A percentile compares a stretch with the other conserved stretches of the same genome.
Evolutionary conservation across 2,888 invertebrate genomes (phyloP).

Genomic region (Thera britannica): DNA sequence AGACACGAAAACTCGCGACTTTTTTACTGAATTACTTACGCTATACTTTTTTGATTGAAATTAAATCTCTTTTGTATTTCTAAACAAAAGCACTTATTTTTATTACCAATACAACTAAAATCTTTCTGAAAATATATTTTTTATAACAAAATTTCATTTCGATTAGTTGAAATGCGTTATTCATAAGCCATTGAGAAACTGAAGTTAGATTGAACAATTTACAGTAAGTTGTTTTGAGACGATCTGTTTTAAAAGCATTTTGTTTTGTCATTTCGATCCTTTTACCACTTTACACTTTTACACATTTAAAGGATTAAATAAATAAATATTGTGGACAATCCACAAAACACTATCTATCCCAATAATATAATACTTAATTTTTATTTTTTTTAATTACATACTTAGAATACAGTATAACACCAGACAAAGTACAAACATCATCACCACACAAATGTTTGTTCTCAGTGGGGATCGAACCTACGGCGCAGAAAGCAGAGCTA

Average conservation of each 20-base stretch:
- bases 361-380: no score
- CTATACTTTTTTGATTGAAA: no score
- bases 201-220: conserved; percentile 31
- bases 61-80: not conserved
- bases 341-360: no score
- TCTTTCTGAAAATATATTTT: conserved; percentile 32
- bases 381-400: no score
- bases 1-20: no score
- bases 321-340: no score
- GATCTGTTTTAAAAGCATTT: conserved; percentile 26
- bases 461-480: no score
- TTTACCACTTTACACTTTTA: no score
- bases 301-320: not conserved
- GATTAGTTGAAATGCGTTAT: conserved; percentile 43
- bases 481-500: not conserved
- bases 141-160: conserved; percentile 46
- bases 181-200: conserved; percentile 24
- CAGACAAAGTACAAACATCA: no score
- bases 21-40: no score
- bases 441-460: no score
- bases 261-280: conserved; percentile 1
- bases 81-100: not conserved
- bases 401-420: no score
- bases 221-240: conserved; percentile 19
- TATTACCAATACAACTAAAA: not conserved